Evolutionary conservation across 2,113 vertebrate species (phyloP).

Genomic region (Casuarius casuarius): DNA sequence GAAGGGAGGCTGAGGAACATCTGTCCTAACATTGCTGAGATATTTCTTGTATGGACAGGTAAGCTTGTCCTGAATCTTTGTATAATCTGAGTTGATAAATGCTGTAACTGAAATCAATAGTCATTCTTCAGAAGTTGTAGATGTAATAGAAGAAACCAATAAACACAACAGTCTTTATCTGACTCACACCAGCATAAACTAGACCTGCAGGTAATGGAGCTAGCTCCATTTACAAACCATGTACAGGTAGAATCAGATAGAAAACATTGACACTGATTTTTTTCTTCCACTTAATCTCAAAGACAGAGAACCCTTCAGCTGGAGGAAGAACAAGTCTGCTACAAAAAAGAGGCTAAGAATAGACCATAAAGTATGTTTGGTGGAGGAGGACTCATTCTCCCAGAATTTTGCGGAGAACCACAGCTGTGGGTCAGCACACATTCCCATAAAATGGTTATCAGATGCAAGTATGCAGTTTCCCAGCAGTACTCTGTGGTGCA

Average conservation of each 20-base stretch:
- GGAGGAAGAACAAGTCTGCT: not conserved
- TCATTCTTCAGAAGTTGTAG: not conserved
- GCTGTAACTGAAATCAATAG: not conserved
- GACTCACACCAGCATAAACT: not conserved
- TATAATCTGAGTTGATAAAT: not conserved
- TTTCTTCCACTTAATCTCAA: not conserved
- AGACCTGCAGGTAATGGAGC: not conserved
- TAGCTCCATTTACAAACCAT: not conserved
- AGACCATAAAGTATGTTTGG: conserved; percentile 26
- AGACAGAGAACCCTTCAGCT: not conserved
- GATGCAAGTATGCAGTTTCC: conserved; percentile 61
- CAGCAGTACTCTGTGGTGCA: conserved; percentile 53
- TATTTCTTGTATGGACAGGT: not conserved
- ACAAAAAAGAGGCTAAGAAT: conserved; percentile 14
- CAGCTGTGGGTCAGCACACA: conserved; percentile 64
- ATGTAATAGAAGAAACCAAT: not conserved
- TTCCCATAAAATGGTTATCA: conserved; percentile 74
- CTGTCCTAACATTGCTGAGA: not conserved
- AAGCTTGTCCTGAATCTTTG: not conserved
- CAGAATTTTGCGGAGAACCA: conserved; percentile 59
- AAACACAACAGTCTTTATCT: not conserved
- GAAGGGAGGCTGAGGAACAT: not conserved
- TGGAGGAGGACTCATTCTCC: conserved; percentile 37
- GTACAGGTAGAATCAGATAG: not conserved
- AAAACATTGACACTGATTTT: not conserved